Base-by-base conservation (phyloP, 2,888 invertebrate species). In the Lagria hirta region DNA sequence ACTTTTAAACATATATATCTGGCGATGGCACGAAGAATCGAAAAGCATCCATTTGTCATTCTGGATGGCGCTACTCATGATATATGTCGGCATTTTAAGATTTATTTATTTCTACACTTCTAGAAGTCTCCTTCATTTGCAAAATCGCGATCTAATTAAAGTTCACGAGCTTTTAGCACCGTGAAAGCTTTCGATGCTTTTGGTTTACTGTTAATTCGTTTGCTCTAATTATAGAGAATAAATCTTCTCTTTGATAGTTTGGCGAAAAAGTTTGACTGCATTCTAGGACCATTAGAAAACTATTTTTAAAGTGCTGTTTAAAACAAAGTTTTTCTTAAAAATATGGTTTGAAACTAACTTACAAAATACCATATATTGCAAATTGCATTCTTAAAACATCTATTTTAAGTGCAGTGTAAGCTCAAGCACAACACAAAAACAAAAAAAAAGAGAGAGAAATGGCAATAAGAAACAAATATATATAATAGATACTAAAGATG, bases 11-110 rank as follows among this genome's bases (percentile, higher is more conserved):
- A 48, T 43, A 51, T 53, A 46, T 49, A 53, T 51, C 47, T 51
- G 52, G 42, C 24, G 41, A 53, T 48, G 52, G 43, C 52, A 51
- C 43, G 35, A 49, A 41, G 50, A 48, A 51, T 51, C 52, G 52
- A 53, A 53, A 48, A 53, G 47, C 50, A 44, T 51, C 51, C 53
- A 54, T 54, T 54, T 54, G 51, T 54, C 51, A 54, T 54, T 45
- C 45, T 45, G 41, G 44, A 48, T 41, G 43, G 45, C 43, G 43
- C 47, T 43, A 47, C 45, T 47, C 45, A 49, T 51, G 53, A 54
- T 54, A 54, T 49, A 54, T 51, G 49, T 33, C 44, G 44, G 36
- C 41, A 34, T 43, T 45, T 30, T 38, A 21, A 33, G 33, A 52
- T 52, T 52, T 50, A 52, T 50, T 52, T 50, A 50, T 52, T 48